Evolutionary conservation across 2,113 vertebrate species (phyloP).

Genomic region (Geococcyx californianus): DNA sequence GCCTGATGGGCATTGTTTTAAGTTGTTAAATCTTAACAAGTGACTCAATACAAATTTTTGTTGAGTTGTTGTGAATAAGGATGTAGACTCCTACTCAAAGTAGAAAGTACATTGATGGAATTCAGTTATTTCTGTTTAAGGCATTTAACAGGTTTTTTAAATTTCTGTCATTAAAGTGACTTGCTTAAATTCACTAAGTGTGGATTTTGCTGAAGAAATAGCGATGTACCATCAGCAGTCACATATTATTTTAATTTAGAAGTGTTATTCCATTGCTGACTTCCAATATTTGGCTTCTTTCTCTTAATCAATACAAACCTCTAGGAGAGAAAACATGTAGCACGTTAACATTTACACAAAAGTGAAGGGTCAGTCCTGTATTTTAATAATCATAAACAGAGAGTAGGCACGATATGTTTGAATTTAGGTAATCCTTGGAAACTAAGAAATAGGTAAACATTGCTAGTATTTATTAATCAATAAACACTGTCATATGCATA

Average conservation of each 20-base stretch:
- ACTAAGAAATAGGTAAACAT: not conserved
- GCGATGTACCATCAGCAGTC: not conserved
- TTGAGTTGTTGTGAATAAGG: not conserved
- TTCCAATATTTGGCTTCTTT: slow-evolving; percentile 7
- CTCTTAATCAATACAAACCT: not conserved
- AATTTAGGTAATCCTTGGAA: not conserved
- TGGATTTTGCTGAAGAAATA: not conserved
- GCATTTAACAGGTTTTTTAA: not conserved
- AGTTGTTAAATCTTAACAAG: not conserved
- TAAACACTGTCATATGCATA: not conserved
- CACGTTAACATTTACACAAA: not conserved
- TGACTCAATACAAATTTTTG: not conserved
- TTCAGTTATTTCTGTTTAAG: not conserved
- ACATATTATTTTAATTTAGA: not conserved
- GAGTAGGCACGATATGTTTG: not conserved
- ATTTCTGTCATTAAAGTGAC: not conserved
- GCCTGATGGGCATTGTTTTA: not conserved
- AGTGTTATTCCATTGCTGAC: not conserved
- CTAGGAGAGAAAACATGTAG: not conserved
- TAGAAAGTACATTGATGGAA: not conserved
- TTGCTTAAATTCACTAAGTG: not conserved
- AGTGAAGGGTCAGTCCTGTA: not conserved
- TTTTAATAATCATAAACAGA: not conserved
- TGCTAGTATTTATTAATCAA: not conserved
- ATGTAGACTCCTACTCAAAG: not conserved